Evolutionary conservation across 2,113 vertebrate species (phyloP), one percentile per base, ranked within the genome.

Genomic region (Raja brachyura): DNA sequence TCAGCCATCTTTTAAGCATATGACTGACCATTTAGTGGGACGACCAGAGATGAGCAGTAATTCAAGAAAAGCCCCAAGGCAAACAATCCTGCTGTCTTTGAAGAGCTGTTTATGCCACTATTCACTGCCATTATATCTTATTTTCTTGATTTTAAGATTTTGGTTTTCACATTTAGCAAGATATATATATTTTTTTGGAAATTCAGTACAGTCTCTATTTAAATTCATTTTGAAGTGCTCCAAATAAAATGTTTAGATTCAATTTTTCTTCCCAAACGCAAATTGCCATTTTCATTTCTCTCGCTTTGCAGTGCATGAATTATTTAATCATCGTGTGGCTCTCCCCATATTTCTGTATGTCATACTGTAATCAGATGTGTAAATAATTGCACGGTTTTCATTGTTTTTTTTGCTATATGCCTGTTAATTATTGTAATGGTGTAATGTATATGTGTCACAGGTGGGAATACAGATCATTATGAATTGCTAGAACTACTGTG

Each of bases 381-480:
- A 92, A 73, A 92, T 92, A 92, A 56, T 73, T 88, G 70, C 66
- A 54, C 6, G 22, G 63, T 73, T 92, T 92, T 92, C 48, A 48
- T 92, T 66, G 20, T 59, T 70, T 73, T 66, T 88, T 90, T 92
- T 73, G 70, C 66, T 92, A 92, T 92, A 54, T 92, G 68, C 68
- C 31, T 92, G 90, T 5, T 92, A 73, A 92, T 92, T 92, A 92
- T 68, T 92, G 90, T 92, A 73, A 92, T 92, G 68, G 90, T 92
- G 68, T 92, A 92, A 92, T 92, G 22, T 90, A 61, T 25, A 92
- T 70, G 88, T 6, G 90, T 92, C 68, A 92, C 90, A 74, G 66
- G 13, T 92, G 68, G 66, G 90, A 92, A 92, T 73, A 54, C 90
- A 92, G 90, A 74, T 92, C 90, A 92, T 92, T 92, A 92, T 92